These are phyloP conservation scores for Hesperia comma DNA, from an alignment of 2,888 invertebrate species.

Conservation along the genomic window DNA sequence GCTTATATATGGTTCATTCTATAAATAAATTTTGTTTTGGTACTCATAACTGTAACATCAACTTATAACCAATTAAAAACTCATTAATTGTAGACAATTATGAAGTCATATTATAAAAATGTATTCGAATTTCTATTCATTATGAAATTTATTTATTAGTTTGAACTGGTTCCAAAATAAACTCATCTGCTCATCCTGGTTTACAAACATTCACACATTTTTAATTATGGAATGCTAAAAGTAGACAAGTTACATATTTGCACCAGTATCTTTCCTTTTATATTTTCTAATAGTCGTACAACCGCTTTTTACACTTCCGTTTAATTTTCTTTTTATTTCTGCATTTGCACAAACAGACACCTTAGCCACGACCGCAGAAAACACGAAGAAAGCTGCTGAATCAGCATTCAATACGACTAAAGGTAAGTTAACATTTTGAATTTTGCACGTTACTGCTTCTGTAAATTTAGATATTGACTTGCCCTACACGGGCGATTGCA, in stretches of 20 bases:
- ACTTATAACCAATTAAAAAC: too few relatives aligned
- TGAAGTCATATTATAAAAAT: too few relatives aligned
- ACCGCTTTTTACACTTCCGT: constrained; percentile 25
- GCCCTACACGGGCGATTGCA: constrained; percentile 1
- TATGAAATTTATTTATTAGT: too few relatives aligned
- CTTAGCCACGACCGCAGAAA: constrained; percentile 69
- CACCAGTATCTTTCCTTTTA: constrained; percentile 8
- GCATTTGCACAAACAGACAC: constrained; percentile 62
- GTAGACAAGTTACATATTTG: neutral
- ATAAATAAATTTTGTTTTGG: too few relatives aligned
- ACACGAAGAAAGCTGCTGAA: constrained; percentile 76
- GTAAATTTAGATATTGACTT: neutral
- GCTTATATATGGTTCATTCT: too few relatives aligned
- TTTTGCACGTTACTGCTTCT: constrained; percentile 11
- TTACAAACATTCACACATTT: too few relatives aligned
- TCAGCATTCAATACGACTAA: constrained; percentile 72
- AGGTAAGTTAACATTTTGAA: constrained; percentile 55
- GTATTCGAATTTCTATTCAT: too few relatives aligned
- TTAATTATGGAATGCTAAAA: neutral
- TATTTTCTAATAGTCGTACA: constrained; percentile 29
- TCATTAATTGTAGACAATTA: too few relatives aligned
- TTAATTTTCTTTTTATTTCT: constrained; percentile 39
- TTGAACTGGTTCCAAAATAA: too few relatives aligned
- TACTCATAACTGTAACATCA: too few relatives aligned
- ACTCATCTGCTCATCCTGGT: too few relatives aligned